These are phyloP conservation scores for Leptura quadrifasciata DNA, from an alignment of 2,888 invertebrate genomes.

Conservation along the genomic window DNA sequence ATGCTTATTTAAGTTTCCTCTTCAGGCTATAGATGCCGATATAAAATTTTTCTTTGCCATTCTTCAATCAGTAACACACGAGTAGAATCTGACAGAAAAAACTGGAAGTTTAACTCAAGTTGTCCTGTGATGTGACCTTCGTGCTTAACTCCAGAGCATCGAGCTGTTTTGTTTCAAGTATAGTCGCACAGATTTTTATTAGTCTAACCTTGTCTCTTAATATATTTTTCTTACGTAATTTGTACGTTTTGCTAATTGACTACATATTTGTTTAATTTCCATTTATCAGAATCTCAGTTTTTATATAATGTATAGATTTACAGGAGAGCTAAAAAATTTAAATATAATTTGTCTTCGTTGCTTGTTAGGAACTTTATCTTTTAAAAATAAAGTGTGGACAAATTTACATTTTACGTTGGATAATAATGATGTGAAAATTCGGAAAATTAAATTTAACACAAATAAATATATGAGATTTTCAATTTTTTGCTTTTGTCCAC, in stretches of 20 bases:
- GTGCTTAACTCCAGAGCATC: constrained; percentile 21
- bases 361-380: too few species aligned
- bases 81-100: constrained; percentile 35
- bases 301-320: background rate
- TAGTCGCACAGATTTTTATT: constrained; percentile 31
- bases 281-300: background rate
- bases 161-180: constrained; percentile 14
- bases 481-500: too few species aligned
- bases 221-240: constrained; percentile 31
- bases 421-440: too few species aligned
- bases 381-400: too few species aligned
- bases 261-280: background rate
- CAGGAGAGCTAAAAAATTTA: background rate
- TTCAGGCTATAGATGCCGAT: constrained; percentile 8
- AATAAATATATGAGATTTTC: too few species aligned
- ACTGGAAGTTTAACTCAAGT: constrained; percentile 27
- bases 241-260: constrained; percentile 26
- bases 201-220: constrained; percentile 36
- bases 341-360: too few species aligned
- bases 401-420: too few species aligned
- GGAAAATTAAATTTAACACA: too few species aligned
- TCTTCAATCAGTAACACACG: constrained; percentile 34
- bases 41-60: constrained; percentile 31
- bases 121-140: constrained; percentile 28
- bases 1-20: constrained; percentile 9